These are phyloP conservation scores for Fistularia tabacaria DNA, from an alignment of 2,797 vertebrate species.

Conservation along the genomic window DNA sequence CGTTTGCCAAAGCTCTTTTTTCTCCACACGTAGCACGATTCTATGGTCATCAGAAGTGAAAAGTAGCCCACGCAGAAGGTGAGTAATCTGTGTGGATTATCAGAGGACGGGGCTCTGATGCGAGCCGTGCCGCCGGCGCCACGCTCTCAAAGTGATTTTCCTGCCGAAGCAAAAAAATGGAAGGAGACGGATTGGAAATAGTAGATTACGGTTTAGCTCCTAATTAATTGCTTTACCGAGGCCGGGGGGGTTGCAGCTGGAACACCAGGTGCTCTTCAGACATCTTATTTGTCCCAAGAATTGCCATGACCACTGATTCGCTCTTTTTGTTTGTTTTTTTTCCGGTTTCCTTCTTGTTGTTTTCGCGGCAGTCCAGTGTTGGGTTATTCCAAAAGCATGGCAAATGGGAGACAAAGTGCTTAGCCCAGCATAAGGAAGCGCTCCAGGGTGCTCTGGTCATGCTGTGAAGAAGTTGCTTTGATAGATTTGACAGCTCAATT, in stretches of 20 bases:
- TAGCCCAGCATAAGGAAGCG: slow-evolving; percentile 45
- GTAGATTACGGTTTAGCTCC: slow-evolving; percentile 30
- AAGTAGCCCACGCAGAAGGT: slow-evolving; percentile 36
- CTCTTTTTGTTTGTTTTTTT: slow-evolving; percentile 34
- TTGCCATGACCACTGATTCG: neutral
- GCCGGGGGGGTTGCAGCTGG: slow-evolving; percentile 4
- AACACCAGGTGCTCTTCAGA: slow-evolving; percentile 1
- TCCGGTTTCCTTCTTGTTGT: slow-evolving; percentile 10
- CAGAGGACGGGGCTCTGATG: slow-evolving; percentile 1
- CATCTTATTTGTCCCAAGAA: neutral
- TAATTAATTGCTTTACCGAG: slow-evolving; percentile 33
- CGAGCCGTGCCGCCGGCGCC: slow-evolving; percentile 1
- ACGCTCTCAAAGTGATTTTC: slow-evolving; percentile 22
- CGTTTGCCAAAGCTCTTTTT: neutral
- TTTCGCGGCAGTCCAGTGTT: neutral
- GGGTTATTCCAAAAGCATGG: slow-evolving; percentile 41
- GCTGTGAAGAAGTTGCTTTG: slow-evolving; percentile 48
- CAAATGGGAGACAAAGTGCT: slow-evolving; percentile 58
- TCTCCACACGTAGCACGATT: slow-evolving; percentile 36
- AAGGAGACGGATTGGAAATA: slow-evolving; percentile 35
- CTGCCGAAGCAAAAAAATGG: slow-evolving; percentile 11
- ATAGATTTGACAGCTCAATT: slow-evolving; percentile 69
- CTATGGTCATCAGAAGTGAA: slow-evolving; percentile 27
- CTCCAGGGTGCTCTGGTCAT: slow-evolving; percentile 40
- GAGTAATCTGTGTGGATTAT: slow-evolving; percentile 27